Evolutionary conservation across 2,797 vertebrate genomes (phyloP).

Genomic region (Crypturellus tataupa): DNA sequence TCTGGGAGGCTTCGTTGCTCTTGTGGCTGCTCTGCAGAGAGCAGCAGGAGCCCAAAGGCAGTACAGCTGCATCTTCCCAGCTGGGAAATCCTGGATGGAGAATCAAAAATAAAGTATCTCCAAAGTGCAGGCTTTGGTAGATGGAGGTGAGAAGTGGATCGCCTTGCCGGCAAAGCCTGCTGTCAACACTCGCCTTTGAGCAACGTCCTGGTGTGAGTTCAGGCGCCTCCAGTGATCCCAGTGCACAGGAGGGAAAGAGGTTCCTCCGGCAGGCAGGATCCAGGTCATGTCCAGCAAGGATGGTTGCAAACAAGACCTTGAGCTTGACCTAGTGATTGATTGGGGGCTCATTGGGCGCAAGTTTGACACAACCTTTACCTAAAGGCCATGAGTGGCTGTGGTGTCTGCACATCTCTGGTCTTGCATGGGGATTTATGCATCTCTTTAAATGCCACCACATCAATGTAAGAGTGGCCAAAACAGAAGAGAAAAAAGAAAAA

Average conservation of each 20-base stretch:
- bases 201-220: background rate
- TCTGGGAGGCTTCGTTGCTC: background rate
- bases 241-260: background rate
- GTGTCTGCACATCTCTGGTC: accelerated
- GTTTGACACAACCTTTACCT: accelerated
- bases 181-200: slow-evolving; percentile 29
- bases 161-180: slow-evolving; percentile 42
- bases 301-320: background rate
- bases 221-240: background rate
- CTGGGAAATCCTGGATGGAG: too few relatives aligned
- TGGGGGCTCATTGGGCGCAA: accelerated
- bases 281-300: background rate
- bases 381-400: background rate
- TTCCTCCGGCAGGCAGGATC: background rate
- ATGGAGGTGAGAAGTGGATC: slow-evolving; percentile 22
- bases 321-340: background rate
- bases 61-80: too few relatives aligned
- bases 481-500: background rate
- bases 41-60: too few relatives aligned
- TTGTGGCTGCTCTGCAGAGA: background rate
- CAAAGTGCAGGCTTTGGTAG: slow-evolving; percentile 1
- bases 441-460: background rate
- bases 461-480: background rate
- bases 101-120: background rate
- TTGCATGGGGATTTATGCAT: background rate